Percentiles rank a stretch among this genome's conserved stretches.
phyloP scores from a whole-genome alignment of 2,113 vertebrate species.

The Chiloscyllium plagiosum region DNA sequence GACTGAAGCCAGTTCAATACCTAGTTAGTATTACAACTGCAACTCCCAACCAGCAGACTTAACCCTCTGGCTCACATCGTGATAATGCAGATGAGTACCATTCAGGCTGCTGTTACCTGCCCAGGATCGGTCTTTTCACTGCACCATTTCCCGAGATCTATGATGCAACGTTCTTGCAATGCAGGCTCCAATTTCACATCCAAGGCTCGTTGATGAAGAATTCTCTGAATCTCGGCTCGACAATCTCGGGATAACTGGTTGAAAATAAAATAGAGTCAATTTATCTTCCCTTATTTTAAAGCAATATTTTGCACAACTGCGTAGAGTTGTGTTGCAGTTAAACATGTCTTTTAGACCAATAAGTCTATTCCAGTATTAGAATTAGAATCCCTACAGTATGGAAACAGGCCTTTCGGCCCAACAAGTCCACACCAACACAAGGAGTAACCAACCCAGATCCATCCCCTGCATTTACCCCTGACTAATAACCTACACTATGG shows the following conservation, averaged over 20 bases:
- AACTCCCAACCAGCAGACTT: neutral
- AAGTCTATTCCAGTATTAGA: no score
- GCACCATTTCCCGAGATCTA: constrained; percentile 93
- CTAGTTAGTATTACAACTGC: neutral
- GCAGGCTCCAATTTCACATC: constrained; percentile 89
- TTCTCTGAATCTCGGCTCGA: constrained; percentile 87
- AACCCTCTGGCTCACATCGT: neutral
- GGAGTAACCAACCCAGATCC: no score
- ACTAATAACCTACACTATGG: no score
- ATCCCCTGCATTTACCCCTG: no score
- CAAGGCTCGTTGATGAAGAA: constrained; percentile 90
- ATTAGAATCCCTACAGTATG: no score
- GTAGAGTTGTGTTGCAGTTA: neutral
- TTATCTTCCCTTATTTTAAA: no score
- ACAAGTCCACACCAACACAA: no score
- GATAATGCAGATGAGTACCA: neutral
- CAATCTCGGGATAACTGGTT: constrained; percentile 84
- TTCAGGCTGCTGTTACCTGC: constrained; percentile 55
- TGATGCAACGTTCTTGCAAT: constrained; percentile 89
- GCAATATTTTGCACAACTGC: neutral
- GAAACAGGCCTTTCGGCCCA: no score
- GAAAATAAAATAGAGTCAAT: neutral
- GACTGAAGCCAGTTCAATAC: neutral
- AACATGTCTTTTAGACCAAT: neutral
- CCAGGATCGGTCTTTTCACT: constrained; percentile 87